These are phyloP conservation scores for Trachelus troglodyta DNA, from an alignment of 2,888 invertebrate species.

Conservation along the genomic window DNA sequence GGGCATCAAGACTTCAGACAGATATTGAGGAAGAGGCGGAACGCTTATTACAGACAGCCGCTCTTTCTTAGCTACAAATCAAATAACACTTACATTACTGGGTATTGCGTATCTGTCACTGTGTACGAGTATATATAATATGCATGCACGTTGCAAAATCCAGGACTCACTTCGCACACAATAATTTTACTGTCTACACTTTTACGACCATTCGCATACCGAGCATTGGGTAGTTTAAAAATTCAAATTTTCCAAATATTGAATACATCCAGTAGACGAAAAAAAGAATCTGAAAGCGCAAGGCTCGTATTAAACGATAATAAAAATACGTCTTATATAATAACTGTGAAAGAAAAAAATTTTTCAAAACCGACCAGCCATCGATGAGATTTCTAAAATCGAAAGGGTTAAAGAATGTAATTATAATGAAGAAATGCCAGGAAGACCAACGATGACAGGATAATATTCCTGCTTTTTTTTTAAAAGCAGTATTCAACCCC, in stretches of 20 bases:
- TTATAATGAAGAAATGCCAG: neutral
- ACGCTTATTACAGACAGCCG: conserved; percentile 52
- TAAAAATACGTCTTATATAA: neutral
- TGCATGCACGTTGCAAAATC: conserved; percentile 11
- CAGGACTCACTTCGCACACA: conserved; percentile 17
- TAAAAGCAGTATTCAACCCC: neutral
- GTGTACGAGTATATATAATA: neutral
- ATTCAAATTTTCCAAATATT: neutral
- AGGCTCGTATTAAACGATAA: neutral
- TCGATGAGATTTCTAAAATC: neutral
- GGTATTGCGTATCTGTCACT: conserved; percentile 22
- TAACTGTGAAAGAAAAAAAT: neutral
- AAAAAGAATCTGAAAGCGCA: neutral
- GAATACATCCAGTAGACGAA: neutral
- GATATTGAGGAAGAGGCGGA: conserved; percentile 59
- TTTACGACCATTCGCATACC: neutral
- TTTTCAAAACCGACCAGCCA: neutral
- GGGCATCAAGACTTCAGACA: conserved; percentile 32
- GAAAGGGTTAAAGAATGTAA: neutral
- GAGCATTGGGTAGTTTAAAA: neutral
- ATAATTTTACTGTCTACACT: conserved; percentile 15
- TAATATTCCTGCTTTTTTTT: neutral
- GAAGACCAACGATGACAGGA: neutral
- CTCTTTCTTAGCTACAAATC: conserved; percentile 54
- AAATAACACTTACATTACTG: conserved; percentile 43